phyloP scores from a whole-genome alignment of 2,888 invertebrate species.

The Dryobotodes eremita region DNA sequence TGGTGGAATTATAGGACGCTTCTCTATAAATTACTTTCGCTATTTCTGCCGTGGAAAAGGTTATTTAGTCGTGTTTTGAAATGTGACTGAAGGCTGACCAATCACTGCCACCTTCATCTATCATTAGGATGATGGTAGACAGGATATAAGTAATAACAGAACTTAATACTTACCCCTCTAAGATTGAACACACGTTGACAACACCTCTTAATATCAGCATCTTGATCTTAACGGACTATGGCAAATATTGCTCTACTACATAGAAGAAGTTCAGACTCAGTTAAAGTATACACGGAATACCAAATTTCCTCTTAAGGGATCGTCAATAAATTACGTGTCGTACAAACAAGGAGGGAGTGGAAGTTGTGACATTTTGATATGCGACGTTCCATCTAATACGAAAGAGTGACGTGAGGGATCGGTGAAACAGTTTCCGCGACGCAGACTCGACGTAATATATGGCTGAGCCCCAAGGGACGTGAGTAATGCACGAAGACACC shows the following conservation, averaged over 20 bases:
- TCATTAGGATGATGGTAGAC: conserved; percentile 1
- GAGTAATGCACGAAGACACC: conserved; percentile 47
- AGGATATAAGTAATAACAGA: background rate
- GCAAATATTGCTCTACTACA: conserved; percentile 21
- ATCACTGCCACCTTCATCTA: conserved; percentile 3
- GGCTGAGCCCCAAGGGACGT: conserved; percentile 34
- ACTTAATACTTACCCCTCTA: background rate
- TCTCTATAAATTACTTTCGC: background rate
- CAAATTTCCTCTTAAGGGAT: conserved; percentile 51
- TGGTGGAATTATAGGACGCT: conserved; percentile 19
- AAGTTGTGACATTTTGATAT: conserved; percentile 57
- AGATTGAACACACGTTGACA: background rate
- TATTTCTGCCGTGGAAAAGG: background rate
- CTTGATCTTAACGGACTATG: conserved; percentile 34
- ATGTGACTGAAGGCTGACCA: background rate
- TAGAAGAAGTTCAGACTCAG: background rate
- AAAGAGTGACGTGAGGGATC: conserved; percentile 54
- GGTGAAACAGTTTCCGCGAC: conserved; percentile 43
- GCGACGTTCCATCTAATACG: conserved; percentile 55
- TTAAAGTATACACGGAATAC: conserved; percentile 21
- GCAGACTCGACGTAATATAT: conserved; percentile 29
- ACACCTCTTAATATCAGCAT: background rate
- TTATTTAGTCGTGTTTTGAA: conserved; percentile 19
- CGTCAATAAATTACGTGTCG: conserved; percentile 54
- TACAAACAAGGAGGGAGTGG: conserved; percentile 47